Conservation (phyloP, 92 coral and sea anemone species). For the Hydrozoanthus gracilis region DNA sequence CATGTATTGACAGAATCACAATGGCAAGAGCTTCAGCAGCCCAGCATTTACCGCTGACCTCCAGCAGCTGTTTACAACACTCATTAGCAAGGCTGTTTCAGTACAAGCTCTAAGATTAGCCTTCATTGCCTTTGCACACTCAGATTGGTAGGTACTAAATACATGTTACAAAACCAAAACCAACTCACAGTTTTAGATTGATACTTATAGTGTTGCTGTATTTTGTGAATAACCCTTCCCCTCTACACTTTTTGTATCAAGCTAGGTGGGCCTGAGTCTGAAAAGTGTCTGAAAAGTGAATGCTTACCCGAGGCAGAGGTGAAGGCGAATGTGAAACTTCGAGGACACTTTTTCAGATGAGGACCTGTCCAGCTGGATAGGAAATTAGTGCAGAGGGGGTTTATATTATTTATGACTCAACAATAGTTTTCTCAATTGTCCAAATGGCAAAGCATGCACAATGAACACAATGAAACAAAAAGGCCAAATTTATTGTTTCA, state of each 20-base stretch:
- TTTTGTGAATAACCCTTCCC: conserved; percentile 32
- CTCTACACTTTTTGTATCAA: conserved; percentile 33
- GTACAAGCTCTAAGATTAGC: conserved; percentile 13
- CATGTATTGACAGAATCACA: conserved; percentile 19
- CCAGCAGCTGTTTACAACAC: conserved; percentile 7
- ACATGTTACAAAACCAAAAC: conserved; percentile 10
- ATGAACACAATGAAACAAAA: conserved; percentile 19
- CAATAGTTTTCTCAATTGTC: background rate
- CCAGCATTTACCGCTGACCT: conserved; percentile 22
- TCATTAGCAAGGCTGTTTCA: conserved; percentile 20
- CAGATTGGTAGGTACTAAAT: conserved; percentile 22
- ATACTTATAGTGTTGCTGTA: conserved; percentile 25
- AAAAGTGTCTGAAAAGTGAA: no score
- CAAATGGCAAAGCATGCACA: conserved; percentile 23
- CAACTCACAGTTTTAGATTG: conserved; percentile 22
- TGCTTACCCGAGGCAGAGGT: no score
- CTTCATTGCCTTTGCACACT: conserved; percentile 16
- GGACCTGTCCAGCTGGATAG: background rate
- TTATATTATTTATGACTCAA: conserved; percentile 1
- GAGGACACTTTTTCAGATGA: no score
- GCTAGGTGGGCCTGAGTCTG: conserved; percentile 14
- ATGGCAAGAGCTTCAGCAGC: conserved; percentile 5
- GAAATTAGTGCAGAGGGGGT: conserved; percentile 32
- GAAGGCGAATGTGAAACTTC: no score
- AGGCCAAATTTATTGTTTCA: conserved; percentile 20